Evolutionary conservation across 2,797 vertebrate genomes (phyloP), one percentile per base, ranked within the genome.

Genomic region (Xenentodon cancila): DNA sequence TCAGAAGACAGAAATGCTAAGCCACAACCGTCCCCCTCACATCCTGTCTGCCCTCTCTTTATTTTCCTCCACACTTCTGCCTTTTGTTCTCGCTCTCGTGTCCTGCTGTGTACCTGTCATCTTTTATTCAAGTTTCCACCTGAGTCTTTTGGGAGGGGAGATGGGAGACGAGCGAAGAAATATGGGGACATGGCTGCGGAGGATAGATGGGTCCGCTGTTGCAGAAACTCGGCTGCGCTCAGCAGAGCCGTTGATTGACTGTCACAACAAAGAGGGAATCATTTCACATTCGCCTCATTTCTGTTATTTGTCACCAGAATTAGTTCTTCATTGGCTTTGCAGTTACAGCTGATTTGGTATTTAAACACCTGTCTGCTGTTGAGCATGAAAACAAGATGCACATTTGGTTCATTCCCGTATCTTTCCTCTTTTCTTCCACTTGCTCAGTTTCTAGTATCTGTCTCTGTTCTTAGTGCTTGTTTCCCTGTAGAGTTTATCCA

Each of bases 401-500:
- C 13, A 5, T 13, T 40, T 5, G 37, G 37, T 44, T 59, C 19
- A 44, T 76, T 22, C 73, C 56, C 20, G 67, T 58, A 61, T 71
- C 73, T 49, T 58, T 32, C n/a, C n/a, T 27, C 11, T 34, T 5
- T 48, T 45, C 19, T 32, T 53, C 3, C 53, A 47, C 68, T 74
- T 48, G 0, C 54, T 50, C 77, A 40, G 42, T 76, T 69, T 65
- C 40, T 53, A 55, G 78, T 77, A 71, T 76, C 61, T 59, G 54
- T 72, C 62, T 77, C 56, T 34, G 32, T 73, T 79, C 71, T 77
- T 73, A 65, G 59, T 42, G 61, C 60, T 59, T 58, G 54, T 79
- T 82, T 88, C 79, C 76, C 80, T 52, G n/a, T 44, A 51, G 80
- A 78, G 46, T 77, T 76, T 64, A 68, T 66, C 61, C 58, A 53